Conservation (phyloP, 2,888 invertebrate genomes). For the Acanthosoma haemorrhoidale region DNA sequence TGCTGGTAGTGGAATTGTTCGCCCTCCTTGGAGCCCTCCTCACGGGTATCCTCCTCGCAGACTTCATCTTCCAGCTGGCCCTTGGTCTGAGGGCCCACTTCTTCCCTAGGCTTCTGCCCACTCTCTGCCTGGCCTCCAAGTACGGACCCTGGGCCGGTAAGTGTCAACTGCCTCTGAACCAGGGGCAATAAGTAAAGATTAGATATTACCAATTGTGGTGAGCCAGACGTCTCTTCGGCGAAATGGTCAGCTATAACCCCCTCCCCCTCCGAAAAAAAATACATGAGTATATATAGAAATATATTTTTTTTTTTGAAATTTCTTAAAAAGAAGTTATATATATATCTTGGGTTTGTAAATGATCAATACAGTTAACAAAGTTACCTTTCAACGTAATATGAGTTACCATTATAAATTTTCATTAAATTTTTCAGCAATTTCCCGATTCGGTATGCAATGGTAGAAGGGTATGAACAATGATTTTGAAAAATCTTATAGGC, state of each 20-base stretch:
- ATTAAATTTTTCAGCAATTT: too few species aligned
- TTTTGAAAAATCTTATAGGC: too few species aligned
- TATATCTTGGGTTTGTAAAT: too few species aligned
- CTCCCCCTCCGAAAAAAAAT: not conserved
- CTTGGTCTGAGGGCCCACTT: slow-evolving; percentile 57
- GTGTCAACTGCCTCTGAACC: slow-evolving; percentile 42
- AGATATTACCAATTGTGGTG: not conserved
- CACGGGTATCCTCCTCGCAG: slow-evolving; percentile 51
- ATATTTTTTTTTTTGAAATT: too few species aligned
- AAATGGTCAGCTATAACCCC: not conserved
- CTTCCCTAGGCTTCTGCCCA: slow-evolving; percentile 55
- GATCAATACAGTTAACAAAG: too few species aligned
- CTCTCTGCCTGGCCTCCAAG: slow-evolving; percentile 52
- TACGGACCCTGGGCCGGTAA: slow-evolving; percentile 86
- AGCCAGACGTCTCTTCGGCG: not conserved
- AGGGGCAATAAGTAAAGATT: not conserved
- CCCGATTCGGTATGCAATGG: too few species aligned
- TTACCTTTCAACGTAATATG: too few species aligned
- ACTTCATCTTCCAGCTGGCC: slow-evolving; percentile 58
- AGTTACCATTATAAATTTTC: too few species aligned
- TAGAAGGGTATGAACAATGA: too few species aligned
- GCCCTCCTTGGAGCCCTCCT: slow-evolving; percentile 53
- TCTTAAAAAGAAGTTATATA: too few species aligned
- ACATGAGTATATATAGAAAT: not conserved
- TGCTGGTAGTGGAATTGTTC: slow-evolving; percentile 36